These are phyloP conservation scores for Pogonocherus hispidulus DNA, from an alignment of 2,888 invertebrate species.

Conservation along the genomic window DNA sequence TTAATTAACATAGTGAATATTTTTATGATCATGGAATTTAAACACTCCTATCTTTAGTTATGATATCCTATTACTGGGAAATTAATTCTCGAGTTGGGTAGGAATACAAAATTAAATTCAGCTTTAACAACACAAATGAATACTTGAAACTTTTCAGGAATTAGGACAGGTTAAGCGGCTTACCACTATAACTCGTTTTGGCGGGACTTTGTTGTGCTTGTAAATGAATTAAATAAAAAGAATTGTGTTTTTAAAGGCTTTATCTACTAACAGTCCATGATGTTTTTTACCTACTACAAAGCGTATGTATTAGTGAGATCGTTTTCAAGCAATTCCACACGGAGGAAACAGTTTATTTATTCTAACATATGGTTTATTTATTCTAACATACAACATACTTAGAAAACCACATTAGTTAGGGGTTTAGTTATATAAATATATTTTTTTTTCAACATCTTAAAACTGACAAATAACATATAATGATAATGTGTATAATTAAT, in stretches of 20 bases:
- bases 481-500: too few species aligned
- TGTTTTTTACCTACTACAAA: neutral
- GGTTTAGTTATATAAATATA: too few species aligned
- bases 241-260: slow-evolving; percentile 5
- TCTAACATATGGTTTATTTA: too few species aligned
- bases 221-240: slow-evolving; percentile 8
- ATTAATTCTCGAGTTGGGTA: slow-evolving; percentile 12
- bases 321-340: too few species aligned
- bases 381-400: too few species aligned
- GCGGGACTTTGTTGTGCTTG: neutral
- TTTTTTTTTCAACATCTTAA: too few species aligned
- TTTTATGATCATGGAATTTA: slow-evolving; percentile 21
- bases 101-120: slow-evolving; percentile 19
- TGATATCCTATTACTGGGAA: slow-evolving; percentile 15
- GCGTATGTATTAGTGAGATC: too few species aligned
- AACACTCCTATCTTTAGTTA: neutral
- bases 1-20: slow-evolving; percentile 17
- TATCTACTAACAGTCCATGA: neutral
- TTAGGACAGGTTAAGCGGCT: slow-evolving; percentile 19
- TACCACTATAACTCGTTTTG: slow-evolving; percentile 16
- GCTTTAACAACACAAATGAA: slow-evolving; percentile 11
- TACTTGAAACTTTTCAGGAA: slow-evolving; percentile 9
- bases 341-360: too few species aligned
- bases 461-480: too few species aligned
- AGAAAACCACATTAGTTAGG: too few species aligned